Base-by-base conservation (phyloP, 2,113 vertebrate species). In the Microtus ochrogaster region DNA sequence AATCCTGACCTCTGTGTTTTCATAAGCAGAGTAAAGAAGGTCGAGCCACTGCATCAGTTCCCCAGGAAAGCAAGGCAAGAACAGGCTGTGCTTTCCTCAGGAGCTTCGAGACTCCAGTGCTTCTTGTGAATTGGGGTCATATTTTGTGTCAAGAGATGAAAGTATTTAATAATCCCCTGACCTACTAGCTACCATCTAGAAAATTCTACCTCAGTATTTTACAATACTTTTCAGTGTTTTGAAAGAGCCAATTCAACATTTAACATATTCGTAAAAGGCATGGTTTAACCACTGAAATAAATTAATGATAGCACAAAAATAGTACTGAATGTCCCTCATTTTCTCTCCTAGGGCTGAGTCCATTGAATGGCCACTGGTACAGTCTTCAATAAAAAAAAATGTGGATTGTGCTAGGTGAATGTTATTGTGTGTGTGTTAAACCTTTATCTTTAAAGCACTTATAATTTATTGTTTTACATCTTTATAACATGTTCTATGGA, bases 381-480 rank as follows among this genome's bases (percentile, higher is more conserved):
- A 82, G 70, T 87, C 52, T 76, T 89, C 30, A 97, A 36, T 77
- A 28, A 55, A 49, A 94, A 65, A 95, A 89, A 11, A 61, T 52
- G 65, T 74, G 21, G 8, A 58, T 94, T 76, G 70, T 63, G 66
- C 47, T 77, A 58, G 63, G 24, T 89, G 44, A 88, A 92, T 92
- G 65, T 5, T 17, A 68, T 65, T 85, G 24, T 96, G 5, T 68
- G 8, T 44, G 44, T 65, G 55, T 92, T 72, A 92, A 84, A 65
- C 24, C 90, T 97, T 95, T 84, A 90, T 91, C 94, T 96, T 92
- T 87, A 96, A 95, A 96, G 13, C 33, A 86, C 12, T 94, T 96
- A 33, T 87, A 44, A 87, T 73, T 93, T 11, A 79, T 90, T 91
- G 26, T 94, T 93, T 96, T 92, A 94, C 36, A 76, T 28, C 90